phyloP scores from a whole-genome alignment of 1,140 invertebrate species.

The Rhagoletis zephyria region DNA sequence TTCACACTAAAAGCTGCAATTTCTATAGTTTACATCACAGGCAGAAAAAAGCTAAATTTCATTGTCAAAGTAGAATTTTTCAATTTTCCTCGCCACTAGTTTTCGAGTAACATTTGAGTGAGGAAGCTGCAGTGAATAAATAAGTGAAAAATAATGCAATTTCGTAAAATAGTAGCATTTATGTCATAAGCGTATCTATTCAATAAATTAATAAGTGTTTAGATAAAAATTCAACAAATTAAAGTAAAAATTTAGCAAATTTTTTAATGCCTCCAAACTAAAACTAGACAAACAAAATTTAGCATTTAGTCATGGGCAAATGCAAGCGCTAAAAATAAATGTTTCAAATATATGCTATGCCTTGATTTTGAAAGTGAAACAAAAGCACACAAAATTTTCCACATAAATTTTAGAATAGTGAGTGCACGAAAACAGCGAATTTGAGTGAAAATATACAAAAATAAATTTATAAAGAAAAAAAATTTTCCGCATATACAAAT shows the following conservation, averaged over 20 bases:
- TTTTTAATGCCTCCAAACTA: too few relatives aligned
- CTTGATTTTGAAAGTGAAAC: not conserved
- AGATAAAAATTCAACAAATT: not conserved
- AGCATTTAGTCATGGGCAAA: not conserved
- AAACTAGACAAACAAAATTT: not conserved
- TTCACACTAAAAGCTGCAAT: conserved; percentile 1
- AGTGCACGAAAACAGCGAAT: too few relatives aligned
- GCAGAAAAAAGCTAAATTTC: conserved; percentile 4
- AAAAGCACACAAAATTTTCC: too few relatives aligned
- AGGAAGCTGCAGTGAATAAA: not conserved
- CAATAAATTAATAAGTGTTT: not conserved
- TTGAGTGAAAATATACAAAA: too few relatives aligned
- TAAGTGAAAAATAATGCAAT: conserved; percentile 12
- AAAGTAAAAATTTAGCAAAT: too few relatives aligned
- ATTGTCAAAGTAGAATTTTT: not conserved
- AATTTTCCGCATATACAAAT: too few relatives aligned
- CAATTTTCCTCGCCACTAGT: not conserved
- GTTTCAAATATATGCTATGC: not conserved
- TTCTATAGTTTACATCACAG: conserved; percentile 5
- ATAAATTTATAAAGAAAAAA: too few relatives aligned
- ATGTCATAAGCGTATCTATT: not conserved
- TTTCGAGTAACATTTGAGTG: not conserved
- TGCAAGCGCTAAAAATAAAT: conserved; percentile 38
- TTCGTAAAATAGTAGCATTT: not conserved
- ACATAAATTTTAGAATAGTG: too few relatives aligned